A percentile compares a stretch with the other conserved stretches of the same genome.
These are phyloP conservation scores for Eupristina koningsbergeri DNA, from an alignment of 1,140 invertebrate genomes.

Conservation along the genomic window DNA sequence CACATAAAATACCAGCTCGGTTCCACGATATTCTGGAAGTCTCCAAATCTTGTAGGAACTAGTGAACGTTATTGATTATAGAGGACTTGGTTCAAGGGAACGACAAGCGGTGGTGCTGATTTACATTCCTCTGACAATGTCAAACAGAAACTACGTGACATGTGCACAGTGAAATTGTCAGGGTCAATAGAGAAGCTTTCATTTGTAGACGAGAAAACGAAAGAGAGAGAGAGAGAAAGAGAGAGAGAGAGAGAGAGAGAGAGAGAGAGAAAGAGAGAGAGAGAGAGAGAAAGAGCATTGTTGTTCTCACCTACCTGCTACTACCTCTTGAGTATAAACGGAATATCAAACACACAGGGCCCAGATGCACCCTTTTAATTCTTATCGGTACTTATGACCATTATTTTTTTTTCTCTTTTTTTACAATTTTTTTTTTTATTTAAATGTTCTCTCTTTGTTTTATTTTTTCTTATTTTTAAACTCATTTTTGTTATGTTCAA, in stretches of 20 bases:
- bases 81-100: too few species aligned
- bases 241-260: too few species aligned
- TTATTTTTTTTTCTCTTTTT: slow-evolving; percentile 58
- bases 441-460: not conserved
- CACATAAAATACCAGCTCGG: slow-evolving; percentile 36
- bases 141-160: too few species aligned
- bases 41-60: slow-evolving; percentile 7
- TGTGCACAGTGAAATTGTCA: too few species aligned
- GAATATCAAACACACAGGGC: slow-evolving; percentile 36
- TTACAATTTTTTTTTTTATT: not conserved
- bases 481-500: not conserved
- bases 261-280: not conserved
- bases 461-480: slow-evolving; percentile 51
- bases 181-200: not conserved
- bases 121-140: too few species aligned
- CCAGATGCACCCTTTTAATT: slow-evolving; percentile 59
- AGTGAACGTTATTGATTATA: slow-evolving; percentile 17
- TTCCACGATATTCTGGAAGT: slow-evolving; percentile 33
- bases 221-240: too few species aligned
- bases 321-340: slow-evolving; percentile 21
- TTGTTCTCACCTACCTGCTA: slow-evolving; percentile 7
- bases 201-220: too few species aligned
- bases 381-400: slow-evolving; percentile 66
- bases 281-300: not conserved
- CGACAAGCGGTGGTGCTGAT: too few species aligned